Percentiles rank a stretch among this genome's conserved stretches.
These are phyloP conservation scores for Apotomis capreana DNA, from an alignment of 2,888 invertebrate species.

Conservation along the genomic window DNA sequence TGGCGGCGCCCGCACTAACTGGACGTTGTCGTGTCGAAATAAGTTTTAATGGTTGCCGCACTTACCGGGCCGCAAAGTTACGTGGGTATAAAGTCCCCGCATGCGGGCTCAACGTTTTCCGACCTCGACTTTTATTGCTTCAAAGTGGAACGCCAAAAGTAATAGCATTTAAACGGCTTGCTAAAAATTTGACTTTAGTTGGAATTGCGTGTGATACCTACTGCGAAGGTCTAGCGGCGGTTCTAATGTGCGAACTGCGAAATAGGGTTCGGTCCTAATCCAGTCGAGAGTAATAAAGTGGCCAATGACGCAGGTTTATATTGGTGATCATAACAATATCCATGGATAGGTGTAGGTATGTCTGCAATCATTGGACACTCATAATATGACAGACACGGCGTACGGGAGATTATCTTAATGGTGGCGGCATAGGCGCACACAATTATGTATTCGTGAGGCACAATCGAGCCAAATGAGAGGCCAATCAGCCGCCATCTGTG, in stretches of 20 bases:
- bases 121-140: slow-evolving; percentile 53
- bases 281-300: slow-evolving; percentile 19
- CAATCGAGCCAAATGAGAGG: slow-evolving; percentile 79
- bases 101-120: slow-evolving; percentile 54
- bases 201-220: slow-evolving; percentile 6
- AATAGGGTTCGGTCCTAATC: slow-evolving; percentile 13
- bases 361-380: slow-evolving; percentile 62
- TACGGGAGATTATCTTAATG: slow-evolving; percentile 76
- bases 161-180: slow-evolving; percentile 51
- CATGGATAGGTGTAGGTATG: slow-evolving; percentile 32
- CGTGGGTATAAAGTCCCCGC: slow-evolving; percentile 53
- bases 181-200: slow-evolving; percentile 46
- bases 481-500: slow-evolving; percentile 71
- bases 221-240: background rate
- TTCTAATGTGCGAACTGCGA: slow-evolving; percentile 3
- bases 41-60: slow-evolving; percentile 69
- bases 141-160: slow-evolving; percentile 54
- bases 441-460: slow-evolving; percentile 78
- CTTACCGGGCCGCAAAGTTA: slow-evolving; percentile 55
- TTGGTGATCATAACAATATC: slow-evolving; percentile 25
- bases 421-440: slow-evolving; percentile 62
- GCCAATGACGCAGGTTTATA: slow-evolving; percentile 3
- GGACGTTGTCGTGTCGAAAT: slow-evolving; percentile 49
- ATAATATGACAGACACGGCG: slow-evolving; percentile 50
- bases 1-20: slow-evolving; percentile 46